Conservation (phyloP, 1,140 invertebrate genomes). For the Archegozetes longisetosus region DNA sequence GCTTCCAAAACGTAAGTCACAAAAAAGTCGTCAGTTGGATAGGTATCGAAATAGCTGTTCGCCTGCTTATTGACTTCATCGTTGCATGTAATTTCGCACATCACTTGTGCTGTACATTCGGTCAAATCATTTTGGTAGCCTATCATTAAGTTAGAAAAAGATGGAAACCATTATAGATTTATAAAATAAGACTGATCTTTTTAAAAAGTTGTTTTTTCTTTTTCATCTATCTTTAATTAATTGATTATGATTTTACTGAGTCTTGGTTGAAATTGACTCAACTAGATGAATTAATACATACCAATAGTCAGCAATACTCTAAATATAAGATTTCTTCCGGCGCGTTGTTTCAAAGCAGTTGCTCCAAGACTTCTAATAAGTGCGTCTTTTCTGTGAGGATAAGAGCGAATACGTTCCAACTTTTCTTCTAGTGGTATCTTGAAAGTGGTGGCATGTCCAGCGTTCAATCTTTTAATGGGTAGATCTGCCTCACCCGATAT, state of each 20-base stretch:
- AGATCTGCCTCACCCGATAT: constrained; percentile 8
- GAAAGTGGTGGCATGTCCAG: background rate
- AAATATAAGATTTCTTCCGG: constrained; percentile 11
- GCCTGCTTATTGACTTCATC: constrained; percentile 8
- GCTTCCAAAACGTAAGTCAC: constrained; percentile 9
- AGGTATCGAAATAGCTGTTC: constrained; percentile 13
- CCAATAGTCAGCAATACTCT: constrained; percentile 9
- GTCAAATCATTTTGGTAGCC: constrained; percentile 9
- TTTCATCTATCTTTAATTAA: background rate
- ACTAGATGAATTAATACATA: background rate
- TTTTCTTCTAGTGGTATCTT: constrained; percentile 4
- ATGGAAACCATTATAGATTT: background rate
- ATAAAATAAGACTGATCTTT: background rate
- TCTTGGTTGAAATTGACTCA: too few species aligned
- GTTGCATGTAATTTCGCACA: constrained; percentile 7
- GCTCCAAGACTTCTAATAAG: constrained; percentile 7
- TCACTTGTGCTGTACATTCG: constrained; percentile 11
- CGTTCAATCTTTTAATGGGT: constrained; percentile 8
- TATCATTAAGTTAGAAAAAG: constrained; percentile 5
- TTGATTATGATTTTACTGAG: too few species aligned
- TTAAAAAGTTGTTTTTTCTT: background rate
- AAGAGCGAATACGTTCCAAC: constrained; percentile 8
- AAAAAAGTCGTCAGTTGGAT: constrained; percentile 10
- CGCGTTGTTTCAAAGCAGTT: constrained; percentile 10
- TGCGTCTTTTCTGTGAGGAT: constrained; percentile 7